These are phyloP conservation scores for Ceratina calcarata DNA, from an alignment of 1,140 invertebrate genomes.

Conservation along the genomic window DNA sequence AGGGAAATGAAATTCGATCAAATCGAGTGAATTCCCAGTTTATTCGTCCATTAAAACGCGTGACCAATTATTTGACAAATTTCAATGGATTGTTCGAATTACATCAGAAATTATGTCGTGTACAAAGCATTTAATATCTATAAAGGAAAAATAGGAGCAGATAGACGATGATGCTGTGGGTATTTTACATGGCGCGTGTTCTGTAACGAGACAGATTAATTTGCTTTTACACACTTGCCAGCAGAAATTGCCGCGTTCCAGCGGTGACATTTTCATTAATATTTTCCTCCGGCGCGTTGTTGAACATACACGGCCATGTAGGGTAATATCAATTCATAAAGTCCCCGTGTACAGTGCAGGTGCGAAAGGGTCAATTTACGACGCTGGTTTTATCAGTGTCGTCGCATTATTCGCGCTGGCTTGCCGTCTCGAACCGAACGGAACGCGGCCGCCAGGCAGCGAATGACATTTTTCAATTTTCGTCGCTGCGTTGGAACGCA, in stretches of 20 bases:
- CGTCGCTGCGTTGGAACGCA: not conserved
- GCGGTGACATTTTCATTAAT: constrained; percentile 8
- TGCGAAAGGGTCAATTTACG: constrained; percentile 22
- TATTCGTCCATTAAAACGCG: too few species aligned
- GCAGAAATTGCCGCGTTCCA: not conserved
- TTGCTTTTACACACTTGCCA: not conserved
- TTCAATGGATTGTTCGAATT: too few species aligned
- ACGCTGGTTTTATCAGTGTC: constrained; percentile 20
- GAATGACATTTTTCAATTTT: constrained; percentile 43
- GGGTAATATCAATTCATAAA: constrained; percentile 17
- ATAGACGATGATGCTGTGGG: too few species aligned
- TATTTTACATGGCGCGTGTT: too few species aligned
- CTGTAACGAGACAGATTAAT: not conserved
- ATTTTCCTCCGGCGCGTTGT: not conserved
- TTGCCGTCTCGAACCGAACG: not conserved
- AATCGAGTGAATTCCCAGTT: too few species aligned
- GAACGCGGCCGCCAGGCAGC: not conserved
- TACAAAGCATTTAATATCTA: too few species aligned
- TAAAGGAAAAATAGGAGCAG: too few species aligned
- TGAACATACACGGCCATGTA: not conserved
- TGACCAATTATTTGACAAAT: too few species aligned
- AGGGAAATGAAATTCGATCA: too few species aligned
- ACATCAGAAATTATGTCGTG: too few species aligned
- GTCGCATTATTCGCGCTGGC: not conserved
- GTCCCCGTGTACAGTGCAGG: not conserved